These are phyloP conservation scores for Micronisus gabar DNA, from an alignment of 2,113 vertebrate genomes.

Conservation along the genomic window DNA sequence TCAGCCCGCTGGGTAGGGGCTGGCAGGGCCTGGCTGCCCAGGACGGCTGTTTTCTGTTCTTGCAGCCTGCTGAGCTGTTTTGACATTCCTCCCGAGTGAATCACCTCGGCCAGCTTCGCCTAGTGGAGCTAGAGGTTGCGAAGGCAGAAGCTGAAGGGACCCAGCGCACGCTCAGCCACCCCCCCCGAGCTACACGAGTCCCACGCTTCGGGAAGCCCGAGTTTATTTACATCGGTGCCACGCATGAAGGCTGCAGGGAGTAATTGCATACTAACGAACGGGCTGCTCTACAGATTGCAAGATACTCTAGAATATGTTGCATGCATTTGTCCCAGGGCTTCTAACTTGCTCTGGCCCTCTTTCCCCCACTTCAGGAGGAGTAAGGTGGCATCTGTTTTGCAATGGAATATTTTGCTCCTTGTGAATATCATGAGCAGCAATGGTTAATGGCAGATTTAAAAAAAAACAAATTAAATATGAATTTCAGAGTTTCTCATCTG, in stretches of 20 bases:
- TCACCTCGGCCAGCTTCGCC: not conserved
- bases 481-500: not conserved
- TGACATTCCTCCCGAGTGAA: not conserved
- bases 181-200: fast-evolving
- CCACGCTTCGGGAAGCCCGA: fast-evolving
- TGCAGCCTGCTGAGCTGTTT: not conserved
- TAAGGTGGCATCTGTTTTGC: not conserved
- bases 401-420: not conserved
- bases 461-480: not conserved
- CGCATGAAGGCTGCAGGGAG: not conserved
- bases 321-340: not conserved
- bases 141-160: not conserved
- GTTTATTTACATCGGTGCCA: not conserved
- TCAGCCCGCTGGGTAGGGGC: not conserved
- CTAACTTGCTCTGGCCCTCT: not conserved
- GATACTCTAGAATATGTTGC: not conserved
- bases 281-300: not conserved
- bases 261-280: not conserved
- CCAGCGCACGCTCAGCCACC: fast-evolving
- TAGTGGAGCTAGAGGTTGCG: not conserved
- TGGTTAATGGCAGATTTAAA: not conserved
- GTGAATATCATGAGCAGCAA: not conserved
- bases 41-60: not conserved
- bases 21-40: not conserved
- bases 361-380: not conserved